These are phyloP conservation scores for Xylocopa sonorina DNA, from an alignment of 1,140 invertebrate species.

Conservation along the genomic window DNA sequence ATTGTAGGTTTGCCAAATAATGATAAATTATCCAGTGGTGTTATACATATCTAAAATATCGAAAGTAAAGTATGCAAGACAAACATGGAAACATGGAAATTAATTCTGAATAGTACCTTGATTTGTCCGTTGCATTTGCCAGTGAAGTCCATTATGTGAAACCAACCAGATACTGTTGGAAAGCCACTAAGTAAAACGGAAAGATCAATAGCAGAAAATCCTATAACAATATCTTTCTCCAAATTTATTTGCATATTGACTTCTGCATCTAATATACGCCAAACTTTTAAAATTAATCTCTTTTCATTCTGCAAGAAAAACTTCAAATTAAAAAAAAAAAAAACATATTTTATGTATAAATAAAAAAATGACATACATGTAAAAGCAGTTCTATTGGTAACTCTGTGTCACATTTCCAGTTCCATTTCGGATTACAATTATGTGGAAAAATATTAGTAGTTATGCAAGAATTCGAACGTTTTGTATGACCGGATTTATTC, in stretches of 20 bases:
- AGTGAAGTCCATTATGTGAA: conserved; percentile 85
- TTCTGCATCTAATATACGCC: conserved; percentile 82
- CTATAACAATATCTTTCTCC: conserved; percentile 81
- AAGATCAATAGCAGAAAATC: conserved; percentile 84
- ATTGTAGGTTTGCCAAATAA: conserved; percentile 58
- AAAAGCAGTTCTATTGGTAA: conserved; percentile 82
- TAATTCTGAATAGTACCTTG: conserved; percentile 75
- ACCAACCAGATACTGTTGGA: conserved; percentile 84
- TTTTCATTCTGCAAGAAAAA: conserved; percentile 81
- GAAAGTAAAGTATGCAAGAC: conserved; percentile 4
- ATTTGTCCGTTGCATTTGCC: conserved; percentile 85
- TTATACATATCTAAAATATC: conserved; percentile 79
- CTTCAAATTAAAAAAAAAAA: conserved; percentile 20
- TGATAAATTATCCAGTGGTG: conserved; percentile 80
- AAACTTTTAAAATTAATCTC: conserved; percentile 84
- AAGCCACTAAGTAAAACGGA: conserved; percentile 81
- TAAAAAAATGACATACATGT: conserved; percentile 77
- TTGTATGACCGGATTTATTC: conserved; percentile 71
- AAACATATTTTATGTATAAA: not conserved
- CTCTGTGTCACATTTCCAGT: conserved; percentile 82
- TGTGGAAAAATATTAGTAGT: conserved; percentile 82
- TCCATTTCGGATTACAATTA: conserved; percentile 83
- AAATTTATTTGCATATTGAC: conserved; percentile 77
- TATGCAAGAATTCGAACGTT: conserved; percentile 72
- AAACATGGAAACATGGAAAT: conserved; percentile 50